phyloP scores from a whole-genome alignment of 2,888 invertebrate genomes.

The Gnatocerus cornutus region DNA sequence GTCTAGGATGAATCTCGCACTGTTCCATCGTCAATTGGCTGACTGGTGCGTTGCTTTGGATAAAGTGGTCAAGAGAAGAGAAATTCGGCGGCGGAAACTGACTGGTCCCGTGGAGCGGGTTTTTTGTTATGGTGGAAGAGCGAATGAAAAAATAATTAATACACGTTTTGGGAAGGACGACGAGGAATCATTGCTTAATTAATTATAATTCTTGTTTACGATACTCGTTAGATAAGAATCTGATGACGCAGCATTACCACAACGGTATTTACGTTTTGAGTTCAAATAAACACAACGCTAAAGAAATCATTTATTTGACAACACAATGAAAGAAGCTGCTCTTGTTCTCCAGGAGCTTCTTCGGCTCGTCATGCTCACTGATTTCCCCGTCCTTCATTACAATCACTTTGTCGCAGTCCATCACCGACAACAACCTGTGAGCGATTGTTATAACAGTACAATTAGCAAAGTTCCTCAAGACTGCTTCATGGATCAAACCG shows the following conservation, averaged over 20 bases:
- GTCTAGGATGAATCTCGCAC: slow-evolving; percentile 77
- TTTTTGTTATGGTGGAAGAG: too few relatives aligned
- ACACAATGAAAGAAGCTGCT: slow-evolving; percentile 49
- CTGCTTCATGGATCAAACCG: slow-evolving; percentile 82
- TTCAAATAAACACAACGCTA: too few relatives aligned
- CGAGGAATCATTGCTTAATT: too few relatives aligned
- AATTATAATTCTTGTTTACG: too few relatives aligned
- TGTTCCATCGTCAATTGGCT: slow-evolving; percentile 70
- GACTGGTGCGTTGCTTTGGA: background rate
- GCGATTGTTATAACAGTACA: slow-evolving; percentile 81
- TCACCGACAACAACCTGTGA: slow-evolving; percentile 71
- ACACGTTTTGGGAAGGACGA: too few relatives aligned
- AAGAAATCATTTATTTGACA: slow-evolving; percentile 19
- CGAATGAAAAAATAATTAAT: too few relatives aligned
- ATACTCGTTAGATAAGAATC: too few relatives aligned
- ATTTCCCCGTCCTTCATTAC: slow-evolving; percentile 72
- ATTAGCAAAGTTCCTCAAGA: slow-evolving; percentile 80
- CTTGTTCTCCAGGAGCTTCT: slow-evolving; percentile 59
- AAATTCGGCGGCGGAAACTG: background rate
- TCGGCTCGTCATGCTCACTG: slow-evolving; percentile 86
- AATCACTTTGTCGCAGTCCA: slow-evolving; percentile 73
- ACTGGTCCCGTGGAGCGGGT: background rate
- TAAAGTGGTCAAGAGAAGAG: background rate
- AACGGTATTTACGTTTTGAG: too few relatives aligned
- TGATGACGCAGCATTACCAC: too few relatives aligned